These are phyloP conservation scores for Dasypolia templi DNA, from an alignment of 2,888 invertebrate genomes.

Conservation along the genomic window DNA sequence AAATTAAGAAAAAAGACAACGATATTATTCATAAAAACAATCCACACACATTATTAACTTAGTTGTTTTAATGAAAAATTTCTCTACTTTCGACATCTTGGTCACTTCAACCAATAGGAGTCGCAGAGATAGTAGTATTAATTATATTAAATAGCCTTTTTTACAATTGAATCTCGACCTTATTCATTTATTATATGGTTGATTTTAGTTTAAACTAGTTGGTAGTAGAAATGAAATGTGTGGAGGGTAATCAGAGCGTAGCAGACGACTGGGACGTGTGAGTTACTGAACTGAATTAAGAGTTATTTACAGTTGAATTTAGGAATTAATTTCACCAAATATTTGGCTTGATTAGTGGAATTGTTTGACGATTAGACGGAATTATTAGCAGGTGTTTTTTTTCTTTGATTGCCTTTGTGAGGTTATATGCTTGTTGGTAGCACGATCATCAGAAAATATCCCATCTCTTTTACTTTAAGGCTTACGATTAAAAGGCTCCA, in stretches of 20 bases:
- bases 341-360: slow-evolving; percentile 62
- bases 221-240: slow-evolving; percentile 88
- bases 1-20: slow-evolving; percentile 44
- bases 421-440: not conserved
- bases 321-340: slow-evolving; percentile 67
- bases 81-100: slow-evolving; percentile 85
- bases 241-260: slow-evolving; percentile 84
- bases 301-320: slow-evolving; percentile 82
- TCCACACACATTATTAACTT: slow-evolving; percentile 49
- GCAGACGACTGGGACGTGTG: slow-evolving; percentile 81
- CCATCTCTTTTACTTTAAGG: not conserved
- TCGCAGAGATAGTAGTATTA: slow-evolving; percentile 80
- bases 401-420: too few relatives aligned
- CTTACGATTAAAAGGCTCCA: not conserved
- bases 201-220: slow-evolving; percentile 16
- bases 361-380: slow-evolving; percentile 12
- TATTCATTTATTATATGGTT: slow-evolving; percentile 49
- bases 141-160: slow-evolving; percentile 75
- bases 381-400: not conserved
- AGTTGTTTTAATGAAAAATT: slow-evolving; percentile 77
- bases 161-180: slow-evolving; percentile 70
- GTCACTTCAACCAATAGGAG: slow-evolving; percentile 83
- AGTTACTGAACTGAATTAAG: slow-evolving; percentile 87
- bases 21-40: slow-evolving; percentile 55
- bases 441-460: not conserved